These are phyloP conservation scores for Parambassis ranga DNA, from an alignment of 2,797 vertebrate species.

Conservation along the genomic window DNA sequence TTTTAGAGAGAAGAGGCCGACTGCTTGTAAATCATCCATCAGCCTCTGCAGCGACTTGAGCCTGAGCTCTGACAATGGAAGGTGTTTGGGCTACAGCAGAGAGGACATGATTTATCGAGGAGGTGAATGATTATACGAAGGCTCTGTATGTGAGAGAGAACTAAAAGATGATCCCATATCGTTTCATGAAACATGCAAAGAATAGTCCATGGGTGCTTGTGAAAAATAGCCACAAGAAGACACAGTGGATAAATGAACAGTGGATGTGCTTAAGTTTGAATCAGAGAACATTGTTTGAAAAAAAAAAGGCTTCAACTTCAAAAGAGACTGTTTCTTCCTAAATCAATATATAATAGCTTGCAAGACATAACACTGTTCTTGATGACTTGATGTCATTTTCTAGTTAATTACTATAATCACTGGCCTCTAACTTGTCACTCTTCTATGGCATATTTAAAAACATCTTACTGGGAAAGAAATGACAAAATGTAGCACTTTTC, in stretches of 20 bases:
- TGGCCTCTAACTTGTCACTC: slow-evolving; percentile 52
- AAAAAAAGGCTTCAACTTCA: slow-evolving; percentile 19
- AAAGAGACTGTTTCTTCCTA: neutral
- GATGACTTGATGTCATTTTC: slow-evolving; percentile 36
- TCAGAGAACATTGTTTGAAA: slow-evolving; percentile 1
- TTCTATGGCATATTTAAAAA: slow-evolving; percentile 55
- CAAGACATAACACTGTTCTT: slow-evolving; percentile 6
- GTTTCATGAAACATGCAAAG: slow-evolving; percentile 74
- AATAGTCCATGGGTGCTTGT: slow-evolving; percentile 37
- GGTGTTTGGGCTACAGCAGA: slow-evolving; percentile 69
- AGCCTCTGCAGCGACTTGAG: slow-evolving; percentile 42
- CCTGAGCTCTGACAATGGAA: slow-evolving; percentile 64
- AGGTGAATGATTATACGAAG: slow-evolving; percentile 67
- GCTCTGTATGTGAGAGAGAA: slow-evolving; percentile 47
- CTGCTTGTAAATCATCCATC: slow-evolving; percentile 70
- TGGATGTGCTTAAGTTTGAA: slow-evolving; percentile 26
- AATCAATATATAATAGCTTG: slow-evolving; percentile 17
- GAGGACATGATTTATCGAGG: slow-evolving; percentile 69
- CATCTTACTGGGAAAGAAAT: slow-evolving; percentile 36
- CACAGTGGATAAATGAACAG: slow-evolving; percentile 50
- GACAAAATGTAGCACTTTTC: slow-evolving; percentile 49
- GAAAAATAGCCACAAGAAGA: slow-evolving; percentile 54
- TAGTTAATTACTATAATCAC: slow-evolving; percentile 44
- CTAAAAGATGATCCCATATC: slow-evolving; percentile 65
- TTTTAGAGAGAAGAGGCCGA: slow-evolving; percentile 44